Percentiles rank a stretch among this genome's conserved stretches.
Conservation (phyloP, 1,140 invertebrate species). For the Brachionus manjavacas region DNA sequence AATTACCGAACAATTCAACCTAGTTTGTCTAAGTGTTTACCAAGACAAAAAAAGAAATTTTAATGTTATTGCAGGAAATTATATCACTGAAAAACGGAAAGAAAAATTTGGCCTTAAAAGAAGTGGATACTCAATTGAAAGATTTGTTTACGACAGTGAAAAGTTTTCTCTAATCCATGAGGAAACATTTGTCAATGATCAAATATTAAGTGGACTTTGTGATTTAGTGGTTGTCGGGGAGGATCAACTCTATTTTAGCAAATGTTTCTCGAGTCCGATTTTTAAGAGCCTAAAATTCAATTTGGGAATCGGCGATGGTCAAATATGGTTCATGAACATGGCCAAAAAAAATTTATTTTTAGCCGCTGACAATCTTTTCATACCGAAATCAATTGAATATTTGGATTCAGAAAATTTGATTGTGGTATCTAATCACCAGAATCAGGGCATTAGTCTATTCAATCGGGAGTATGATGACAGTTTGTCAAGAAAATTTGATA, state of each 20-base stretch:
- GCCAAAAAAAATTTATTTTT: not conserved
- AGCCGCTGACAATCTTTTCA: not conserved
- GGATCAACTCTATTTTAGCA: not conserved
- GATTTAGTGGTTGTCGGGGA: not conserved
- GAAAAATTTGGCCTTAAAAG: not conserved
- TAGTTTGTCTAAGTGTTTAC: not conserved
- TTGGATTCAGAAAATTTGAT: not conserved
- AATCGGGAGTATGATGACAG: not conserved
- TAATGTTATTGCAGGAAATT: not conserved
- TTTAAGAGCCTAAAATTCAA: not conserved
- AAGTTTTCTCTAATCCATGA: not conserved
- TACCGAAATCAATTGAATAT: conserved; percentile 17
- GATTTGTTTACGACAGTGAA: not conserved
- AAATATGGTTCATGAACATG: not conserved
- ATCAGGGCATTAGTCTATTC: not conserved
- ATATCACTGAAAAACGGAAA: not conserved
- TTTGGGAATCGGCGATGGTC: not conserved
- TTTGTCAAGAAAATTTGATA: not conserved
- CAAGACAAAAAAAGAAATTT: not conserved
- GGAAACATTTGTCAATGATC: not conserved
- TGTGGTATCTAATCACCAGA: not conserved
- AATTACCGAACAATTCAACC: not conserved
- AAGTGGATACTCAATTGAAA: not conserved
- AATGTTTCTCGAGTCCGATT: not conserved
- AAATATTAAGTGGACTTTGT: not conserved